phyloP scores from a whole-genome alignment of 1,140 invertebrate species.

The Dufourea novaeangliae region DNA sequence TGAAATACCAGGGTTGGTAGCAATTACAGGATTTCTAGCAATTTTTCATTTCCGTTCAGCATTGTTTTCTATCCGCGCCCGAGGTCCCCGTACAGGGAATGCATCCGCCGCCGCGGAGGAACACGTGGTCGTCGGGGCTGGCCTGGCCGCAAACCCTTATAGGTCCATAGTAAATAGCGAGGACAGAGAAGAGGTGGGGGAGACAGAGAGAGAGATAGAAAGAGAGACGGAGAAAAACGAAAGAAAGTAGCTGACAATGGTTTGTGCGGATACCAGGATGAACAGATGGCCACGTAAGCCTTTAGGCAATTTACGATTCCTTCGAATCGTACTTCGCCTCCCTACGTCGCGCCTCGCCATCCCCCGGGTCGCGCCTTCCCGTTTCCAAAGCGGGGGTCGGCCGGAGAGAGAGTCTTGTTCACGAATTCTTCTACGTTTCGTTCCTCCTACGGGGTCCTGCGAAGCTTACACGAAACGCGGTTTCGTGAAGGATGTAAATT shows the following conservation, averaged over 20 bases:
- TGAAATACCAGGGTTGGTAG: conserved; percentile 42
- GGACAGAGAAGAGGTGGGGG: not conserved
- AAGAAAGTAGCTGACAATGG: conserved; percentile 54
- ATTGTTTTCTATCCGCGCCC: conserved; percentile 31
- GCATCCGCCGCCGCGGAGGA: conserved; percentile 1
- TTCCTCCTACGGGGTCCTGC: conserved; percentile 2
- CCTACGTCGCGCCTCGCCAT: not conserved
- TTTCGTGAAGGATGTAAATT: conserved; percentile 30
- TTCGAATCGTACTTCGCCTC: conserved; percentile 52
- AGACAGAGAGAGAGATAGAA: not conserved
- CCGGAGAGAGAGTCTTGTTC: conserved; percentile 53
- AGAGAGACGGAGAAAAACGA: not conserved
- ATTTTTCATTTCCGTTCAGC: conserved; percentile 40
- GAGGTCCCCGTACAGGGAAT: conserved; percentile 4
- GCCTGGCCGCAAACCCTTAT: conserved; percentile 15
- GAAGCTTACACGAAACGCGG: conserved; percentile 40
- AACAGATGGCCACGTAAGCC: conserved; percentile 45
- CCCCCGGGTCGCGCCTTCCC: not conserved
- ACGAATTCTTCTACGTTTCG: conserved; percentile 53
- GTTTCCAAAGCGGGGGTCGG: conserved; percentile 7
- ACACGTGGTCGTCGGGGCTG: conserved; percentile 7
- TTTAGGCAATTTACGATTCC: conserved; percentile 68
- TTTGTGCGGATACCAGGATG: conserved; percentile 50
- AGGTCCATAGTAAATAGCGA: conserved; percentile 41
- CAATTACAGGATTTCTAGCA: conserved; percentile 51